Evolutionary conservation across 1,140 invertebrate genomes (phyloP), one percentile per base, ranked within the genome.

Genomic region (Trypoxylus dichotomus): DNA sequence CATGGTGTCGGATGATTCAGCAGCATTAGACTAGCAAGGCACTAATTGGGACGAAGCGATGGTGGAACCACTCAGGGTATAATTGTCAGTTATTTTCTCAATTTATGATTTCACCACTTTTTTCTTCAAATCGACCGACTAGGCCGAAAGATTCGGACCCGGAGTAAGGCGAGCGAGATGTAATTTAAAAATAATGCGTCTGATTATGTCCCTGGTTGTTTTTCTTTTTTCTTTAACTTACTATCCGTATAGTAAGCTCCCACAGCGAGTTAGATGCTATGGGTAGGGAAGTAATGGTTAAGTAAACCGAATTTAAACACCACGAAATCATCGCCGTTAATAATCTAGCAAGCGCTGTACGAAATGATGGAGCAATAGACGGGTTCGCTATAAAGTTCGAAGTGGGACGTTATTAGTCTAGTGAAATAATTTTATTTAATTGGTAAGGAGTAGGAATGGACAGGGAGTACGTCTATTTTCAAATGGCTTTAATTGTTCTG

Each of bases 61-160:
- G n/a, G 79, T 80, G 75, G 79, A 63, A 74, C 75, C 79, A 77
- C 77, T 80, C 75, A 78, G 19, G 73, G 77, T 75, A 54, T 80
- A 80, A 80, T 80, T 80, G 76, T 78, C 77, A 76, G 77, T 80
- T 76, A 80, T 80, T 80, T 80, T 75, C 75, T 78, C 77, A 80
- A 77, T 76, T 80, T 80, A 74, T 63, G 68, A 80, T 78, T 80
- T 76, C 77, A 63, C 74, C 68, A 76, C 77, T 78, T 77, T 79
- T 79, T 76, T 58, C 41, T 24, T 32, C 54, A 19, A 32, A 60
- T 60, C 37, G 13, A 43, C 21, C 15, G 24, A 15, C n/a, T 47
- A 25, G 24, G 25, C 25, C 37, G n/a, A 42, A 19, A 54, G 47
- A 54, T 19, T 15, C 15, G 32, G n/a, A n/a, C 10, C 10, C 10